Base-by-base conservation (phyloP, 2,888 invertebrate genomes). In the Drosophila hamatofila region DNA sequence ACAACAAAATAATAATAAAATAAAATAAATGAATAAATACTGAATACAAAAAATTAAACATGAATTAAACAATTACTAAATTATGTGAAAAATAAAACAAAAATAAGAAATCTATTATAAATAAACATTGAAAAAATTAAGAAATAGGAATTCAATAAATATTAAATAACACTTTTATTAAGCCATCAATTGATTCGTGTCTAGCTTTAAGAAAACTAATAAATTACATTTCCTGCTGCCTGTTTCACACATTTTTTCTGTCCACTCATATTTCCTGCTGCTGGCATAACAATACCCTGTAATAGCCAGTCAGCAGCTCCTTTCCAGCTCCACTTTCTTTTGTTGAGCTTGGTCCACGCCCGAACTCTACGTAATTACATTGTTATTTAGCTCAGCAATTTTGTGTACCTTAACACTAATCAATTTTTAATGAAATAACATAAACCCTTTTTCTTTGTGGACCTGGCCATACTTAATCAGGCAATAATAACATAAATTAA, bases 401-500 rank as follows among this genome's bases (percentile, higher is more conserved):
- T 71, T 68, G 55, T 63, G 66, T 64, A 58, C 55, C 58, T 68
- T 63, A 71, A 73, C 78, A 73, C 72, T 86, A 86, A 86, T 86
- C 88, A 86, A 86, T 89, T 86, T 89, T 75, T 71, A 72, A 81
- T 88, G 67, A 75, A 82, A 88, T 63, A 75, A 80, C 69, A 73
- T 46, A 55, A 79, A 75, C 75, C 71, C 73, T 64, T 80, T 75
- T 60, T 48, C 21, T 41, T 35, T 35, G 39, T 33, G 42, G 35
- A 54, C 57, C 60, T 52, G 54, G 54, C 65, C 88, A 72, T 81
- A 80, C 82, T 80, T 87, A 86, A 86, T 86, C 86, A 89, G 88
- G 80, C 73, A 89, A 86, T 86, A 86, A 86, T 86, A 89, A 86
- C 85, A 84, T 89, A 86, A 86, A 86, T 86, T 87, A 86, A 86